Evolutionary conservation across 2,797 vertebrate genomes (phyloP).

Genomic region (Phataginus tetradactyla): DNA sequence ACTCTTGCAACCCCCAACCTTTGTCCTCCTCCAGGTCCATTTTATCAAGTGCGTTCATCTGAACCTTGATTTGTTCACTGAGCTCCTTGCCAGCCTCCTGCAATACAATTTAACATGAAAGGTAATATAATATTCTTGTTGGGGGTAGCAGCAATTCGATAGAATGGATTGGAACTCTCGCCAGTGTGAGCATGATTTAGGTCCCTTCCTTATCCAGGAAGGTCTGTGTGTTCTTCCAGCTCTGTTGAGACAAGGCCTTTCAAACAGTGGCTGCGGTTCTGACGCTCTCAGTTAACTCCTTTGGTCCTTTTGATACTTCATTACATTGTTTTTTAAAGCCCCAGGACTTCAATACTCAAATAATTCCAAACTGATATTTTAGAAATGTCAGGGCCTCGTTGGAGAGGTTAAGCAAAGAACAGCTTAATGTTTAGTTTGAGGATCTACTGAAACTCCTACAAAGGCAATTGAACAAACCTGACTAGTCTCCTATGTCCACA

Average conservation of each 20-base stretch:
- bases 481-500: neutral
- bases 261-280: neutral
- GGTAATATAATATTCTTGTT: conserved; percentile 69
- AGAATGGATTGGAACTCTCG: conserved; percentile 59
- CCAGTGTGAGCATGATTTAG: conserved; percentile 61
- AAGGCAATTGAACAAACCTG: neutral
- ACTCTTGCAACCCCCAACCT: conserved; percentile 45
- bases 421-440: conserved; percentile 4
- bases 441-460: neutral
- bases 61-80: conserved; percentile 66
- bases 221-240: neutral
- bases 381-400: neutral
- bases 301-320: conserved; percentile 26
- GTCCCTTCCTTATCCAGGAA: conserved; percentile 23
- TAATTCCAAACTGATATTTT: neutral
- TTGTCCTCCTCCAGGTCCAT: conserved; percentile 45
- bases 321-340: neutral
- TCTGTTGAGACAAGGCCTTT: neutral
- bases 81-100: conserved; percentile 55
- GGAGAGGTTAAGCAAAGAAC: conserved; percentile 42
- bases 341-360: neutral
- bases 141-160: conserved; percentile 43
- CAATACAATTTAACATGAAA: conserved; percentile 69
- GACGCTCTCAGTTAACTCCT: neutral
- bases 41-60: conserved; percentile 64